phyloP scores from a whole-genome alignment of 1,140 invertebrate genomes.

The Caerostris darwini region DNA sequence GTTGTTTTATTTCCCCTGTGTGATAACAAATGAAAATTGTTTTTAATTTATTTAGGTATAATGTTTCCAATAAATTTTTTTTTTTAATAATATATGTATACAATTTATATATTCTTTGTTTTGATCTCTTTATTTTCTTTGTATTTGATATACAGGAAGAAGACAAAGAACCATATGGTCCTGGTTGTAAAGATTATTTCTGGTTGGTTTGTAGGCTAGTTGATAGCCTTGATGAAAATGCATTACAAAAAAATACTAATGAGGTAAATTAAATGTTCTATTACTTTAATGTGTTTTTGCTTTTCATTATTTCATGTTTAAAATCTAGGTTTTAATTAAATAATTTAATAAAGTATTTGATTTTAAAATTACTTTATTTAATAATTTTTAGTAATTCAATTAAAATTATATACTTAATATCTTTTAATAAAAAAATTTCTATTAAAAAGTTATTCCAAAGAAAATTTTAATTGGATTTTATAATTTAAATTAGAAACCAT shows the following conservation, averaged over 20 bases:
- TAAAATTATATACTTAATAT: too few species aligned
- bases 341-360: too few species aligned
- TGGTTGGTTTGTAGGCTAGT: slow-evolving; percentile 94
- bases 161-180: slow-evolving; percentile 95
- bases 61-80: not conserved
- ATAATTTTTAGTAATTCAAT: too few species aligned
- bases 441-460: too few species aligned
- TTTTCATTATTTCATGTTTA: not conserved
- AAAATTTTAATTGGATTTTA: too few species aligned
- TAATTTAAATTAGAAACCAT: too few species aligned
- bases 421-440: too few species aligned
- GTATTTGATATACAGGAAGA: slow-evolving; percentile 84
- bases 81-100: not conserved
- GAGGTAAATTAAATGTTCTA: slow-evolving; percentile 80
- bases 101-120: not conserved
- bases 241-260: slow-evolving; percentile 82
- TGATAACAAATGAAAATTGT: not conserved
- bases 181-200: slow-evolving; percentile 96
- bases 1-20: not conserved
- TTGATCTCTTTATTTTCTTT: not conserved
- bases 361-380: too few species aligned
- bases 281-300: not conserved
- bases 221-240: slow-evolving; percentile 88
- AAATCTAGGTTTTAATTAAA: too few species aligned
- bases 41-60: not conserved